phyloP scores from a whole-genome alignment of 35 echinoderm and acorn worm genomes.

The Diadema setosum region DNA sequence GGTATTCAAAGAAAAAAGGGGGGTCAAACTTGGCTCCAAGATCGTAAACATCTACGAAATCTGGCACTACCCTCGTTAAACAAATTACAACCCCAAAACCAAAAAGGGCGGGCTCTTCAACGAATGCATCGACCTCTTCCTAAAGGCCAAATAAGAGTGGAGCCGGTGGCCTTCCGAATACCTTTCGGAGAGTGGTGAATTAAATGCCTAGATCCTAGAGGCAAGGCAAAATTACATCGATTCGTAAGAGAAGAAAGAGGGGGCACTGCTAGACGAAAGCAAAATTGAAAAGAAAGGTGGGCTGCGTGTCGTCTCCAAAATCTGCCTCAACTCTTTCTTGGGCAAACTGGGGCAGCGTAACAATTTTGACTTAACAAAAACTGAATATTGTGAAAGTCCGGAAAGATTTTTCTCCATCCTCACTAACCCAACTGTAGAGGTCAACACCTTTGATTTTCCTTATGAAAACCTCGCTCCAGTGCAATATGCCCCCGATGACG shows the following conservation, averaged over 20 bases:
- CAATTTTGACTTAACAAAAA: conserved; percentile 21
- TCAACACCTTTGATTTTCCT: conserved; percentile 18
- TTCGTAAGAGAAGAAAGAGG: conserved; percentile 34
- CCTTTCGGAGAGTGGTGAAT: not conserved
- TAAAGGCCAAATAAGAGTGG: conserved; percentile 48
- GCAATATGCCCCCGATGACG: not conserved
- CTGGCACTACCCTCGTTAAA: conserved; percentile 44
- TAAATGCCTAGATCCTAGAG: not conserved
- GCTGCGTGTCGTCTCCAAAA: conserved; percentile 40
- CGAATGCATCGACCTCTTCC: conserved; percentile 51
- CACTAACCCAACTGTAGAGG: not conserved
- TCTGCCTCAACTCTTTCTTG: conserved; percentile 48
- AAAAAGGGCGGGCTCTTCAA: conserved; percentile 33
- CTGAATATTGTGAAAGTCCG: not conserved
- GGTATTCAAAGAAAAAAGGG: conserved; percentile 44
- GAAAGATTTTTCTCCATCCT: conserved; percentile 16
- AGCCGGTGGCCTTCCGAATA: conserved; percentile 27
- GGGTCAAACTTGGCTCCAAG: conserved; percentile 5
- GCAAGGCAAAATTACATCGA: conserved; percentile 35
- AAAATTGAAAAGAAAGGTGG: conserved; percentile 44
- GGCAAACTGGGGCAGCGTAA: too few species aligned
- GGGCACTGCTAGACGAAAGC: conserved; percentile 3
- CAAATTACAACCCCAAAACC: conserved; percentile 19
- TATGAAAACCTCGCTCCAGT: conserved; percentile 36
- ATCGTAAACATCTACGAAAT: conserved; percentile 41